These are phyloP conservation scores for Planococcus citri DNA, from an alignment of 1,140 invertebrate genomes.

Conservation along the genomic window DNA sequence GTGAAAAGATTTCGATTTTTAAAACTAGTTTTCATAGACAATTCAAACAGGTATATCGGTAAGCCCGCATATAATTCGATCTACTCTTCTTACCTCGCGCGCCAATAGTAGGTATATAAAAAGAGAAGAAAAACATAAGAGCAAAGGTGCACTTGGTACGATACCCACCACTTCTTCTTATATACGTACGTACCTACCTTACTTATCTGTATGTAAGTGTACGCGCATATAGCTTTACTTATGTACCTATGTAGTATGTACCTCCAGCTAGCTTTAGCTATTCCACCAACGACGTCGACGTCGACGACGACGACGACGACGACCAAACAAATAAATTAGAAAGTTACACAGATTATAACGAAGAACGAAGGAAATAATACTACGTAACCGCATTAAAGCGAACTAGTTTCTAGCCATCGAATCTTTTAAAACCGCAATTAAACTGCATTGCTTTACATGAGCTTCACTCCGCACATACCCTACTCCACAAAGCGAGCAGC, in stretches of 20 bases:
- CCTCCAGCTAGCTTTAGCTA: too few species aligned
- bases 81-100: background rate
- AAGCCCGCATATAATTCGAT: conserved; percentile 15
- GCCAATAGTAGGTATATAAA: background rate
- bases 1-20: conserved; percentile 7
- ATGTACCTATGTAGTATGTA: too few species aligned
- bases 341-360: conserved; percentile 1
- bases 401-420: background rate
- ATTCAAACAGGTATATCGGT: conserved; percentile 5
- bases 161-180: too few species aligned
- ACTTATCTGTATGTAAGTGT: too few species aligned
- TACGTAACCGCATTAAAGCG: conserved; percentile 6
- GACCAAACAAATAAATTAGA: conserved; percentile 7
- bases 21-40: background rate
- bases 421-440: conserved; percentile 1
- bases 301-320: background rate
- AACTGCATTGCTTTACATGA: background rate
- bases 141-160: too few species aligned
- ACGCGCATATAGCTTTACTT: too few species aligned
- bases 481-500: too few species aligned
- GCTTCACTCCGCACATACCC: too few species aligned
- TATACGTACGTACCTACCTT: too few species aligned
- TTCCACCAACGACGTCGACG: background rate
- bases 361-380: conserved; percentile 5
- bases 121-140: background rate